phyloP scores from a whole-genome alignment of 2,888 invertebrate genomes.

The Elegia similella region DNA sequence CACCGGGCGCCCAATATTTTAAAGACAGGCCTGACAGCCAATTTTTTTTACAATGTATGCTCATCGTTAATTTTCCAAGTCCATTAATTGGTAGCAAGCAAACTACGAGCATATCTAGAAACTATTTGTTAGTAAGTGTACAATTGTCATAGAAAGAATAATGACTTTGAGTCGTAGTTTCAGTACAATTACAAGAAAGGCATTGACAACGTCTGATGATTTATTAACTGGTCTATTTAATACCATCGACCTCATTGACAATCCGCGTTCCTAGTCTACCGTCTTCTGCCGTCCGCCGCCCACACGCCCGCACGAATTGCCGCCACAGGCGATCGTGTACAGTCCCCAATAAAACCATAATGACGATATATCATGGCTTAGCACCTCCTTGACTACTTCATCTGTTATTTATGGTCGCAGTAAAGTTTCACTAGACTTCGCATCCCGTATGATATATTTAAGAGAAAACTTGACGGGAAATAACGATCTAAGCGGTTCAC shows the following conservation, averaged over 20 bases:
- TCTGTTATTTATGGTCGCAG: conserved; percentile 2
- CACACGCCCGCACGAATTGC: conserved; percentile 17
- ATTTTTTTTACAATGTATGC: too few relatives aligned
- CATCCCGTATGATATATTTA: not conserved
- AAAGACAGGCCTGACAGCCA: too few relatives aligned
- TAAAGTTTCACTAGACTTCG: conserved; percentile 2
- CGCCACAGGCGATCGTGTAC: conserved; percentile 4
- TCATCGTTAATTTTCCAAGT: too few relatives aligned
- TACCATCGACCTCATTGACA: not conserved
- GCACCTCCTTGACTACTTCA: conserved; percentile 3
- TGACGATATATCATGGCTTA: conserved; percentile 1
- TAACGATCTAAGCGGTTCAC: not conserved
- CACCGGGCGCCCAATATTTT: too few relatives aligned
- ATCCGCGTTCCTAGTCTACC: not conserved
- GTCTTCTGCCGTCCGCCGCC: conserved; percentile 10
- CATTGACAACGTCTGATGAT: too few relatives aligned
- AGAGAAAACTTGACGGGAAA: not conserved
- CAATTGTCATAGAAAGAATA: too few relatives aligned
- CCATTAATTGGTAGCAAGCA: too few relatives aligned
- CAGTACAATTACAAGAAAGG: too few relatives aligned
- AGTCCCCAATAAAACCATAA: conserved; percentile 9
- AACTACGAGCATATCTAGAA: too few relatives aligned
- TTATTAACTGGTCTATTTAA: too few relatives aligned
- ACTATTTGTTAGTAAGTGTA: too few relatives aligned
- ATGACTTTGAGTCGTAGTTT: too few relatives aligned